Conservation (phyloP, 2,888 invertebrate genomes). For the Entomobrya proxima region DNA sequence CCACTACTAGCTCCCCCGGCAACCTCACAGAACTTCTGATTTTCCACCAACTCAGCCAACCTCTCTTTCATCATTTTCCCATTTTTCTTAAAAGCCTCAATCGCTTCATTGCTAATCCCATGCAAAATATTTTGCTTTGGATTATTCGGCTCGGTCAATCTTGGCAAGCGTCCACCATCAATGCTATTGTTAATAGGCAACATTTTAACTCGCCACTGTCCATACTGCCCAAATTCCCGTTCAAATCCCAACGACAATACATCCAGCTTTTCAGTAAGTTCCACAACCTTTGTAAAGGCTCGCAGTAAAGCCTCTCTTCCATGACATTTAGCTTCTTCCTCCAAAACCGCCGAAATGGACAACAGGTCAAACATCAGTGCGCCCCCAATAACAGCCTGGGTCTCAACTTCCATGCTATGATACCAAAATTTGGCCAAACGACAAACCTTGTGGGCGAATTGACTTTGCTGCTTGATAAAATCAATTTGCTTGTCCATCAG, state of each 20-base stretch:
- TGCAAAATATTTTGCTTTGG: background rate
- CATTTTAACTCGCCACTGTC: background rate
- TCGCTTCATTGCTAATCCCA: background rate
- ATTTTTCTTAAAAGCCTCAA: background rate
- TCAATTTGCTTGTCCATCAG: background rate
- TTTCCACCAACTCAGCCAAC: background rate
- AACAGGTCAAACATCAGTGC: background rate
- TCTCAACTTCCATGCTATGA: background rate
- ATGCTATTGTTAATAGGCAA: background rate
- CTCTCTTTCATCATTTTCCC: background rate
- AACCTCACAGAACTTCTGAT: background rate
- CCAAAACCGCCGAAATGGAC: background rate
- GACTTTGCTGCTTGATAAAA: background rate
- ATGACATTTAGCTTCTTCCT: background rate
- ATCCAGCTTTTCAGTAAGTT: background rate
- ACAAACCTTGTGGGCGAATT: background rate
- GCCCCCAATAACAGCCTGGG: background rate
- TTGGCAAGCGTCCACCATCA: background rate
- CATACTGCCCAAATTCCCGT: background rate
- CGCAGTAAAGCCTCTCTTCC: background rate
- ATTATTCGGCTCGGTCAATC: background rate
- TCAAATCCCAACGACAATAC: background rate
- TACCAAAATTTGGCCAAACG: background rate
- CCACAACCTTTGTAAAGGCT: background rate
- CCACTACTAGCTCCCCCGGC: background rate